Conservation (phyloP, 2,113 vertebrate species). For the zebrafish (Danio rerio) region GRCz12tu NC_133196.1:19532501-19533000, state of each 20-base stretch:
- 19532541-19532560: neutral
- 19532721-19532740: neutral
- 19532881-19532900: conserved; percentile 53
- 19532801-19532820: neutral
- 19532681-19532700: neutral
- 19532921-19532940: conserved; percentile 44
- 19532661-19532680: neutral
- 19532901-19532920: neutral
- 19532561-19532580: neutral
- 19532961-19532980: conserved; percentile 58
- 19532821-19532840: conserved; percentile 33
- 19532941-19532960: conserved; percentile 65
- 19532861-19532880: conserved; percentile 44
- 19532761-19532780: neutral
- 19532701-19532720: neutral
- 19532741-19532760: neutral
- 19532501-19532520: too few species aligned
- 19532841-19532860: conserved; percentile 49
- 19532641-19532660: neutral
- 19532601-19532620: neutral
- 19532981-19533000: conserved; percentile 61
- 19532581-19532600: neutral
- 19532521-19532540: too few species aligned
- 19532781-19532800: neutral
- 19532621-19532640: neutral